These are phyloP conservation scores for Xenops minutus DNA, from an alignment of 2,797 vertebrate species.

Conservation along the genomic window DNA sequence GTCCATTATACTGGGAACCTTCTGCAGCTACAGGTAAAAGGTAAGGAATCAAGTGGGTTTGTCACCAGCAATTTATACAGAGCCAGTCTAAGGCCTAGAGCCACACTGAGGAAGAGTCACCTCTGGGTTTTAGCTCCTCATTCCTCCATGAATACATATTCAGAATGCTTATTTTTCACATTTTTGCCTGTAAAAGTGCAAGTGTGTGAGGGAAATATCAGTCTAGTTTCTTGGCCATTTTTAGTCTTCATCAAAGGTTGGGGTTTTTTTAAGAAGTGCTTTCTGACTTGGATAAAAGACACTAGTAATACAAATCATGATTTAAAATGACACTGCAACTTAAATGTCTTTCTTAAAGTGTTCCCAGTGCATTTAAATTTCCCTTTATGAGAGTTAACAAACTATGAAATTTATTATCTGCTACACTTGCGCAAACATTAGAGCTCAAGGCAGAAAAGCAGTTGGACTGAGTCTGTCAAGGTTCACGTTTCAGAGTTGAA, in stretches of 20 bases:
- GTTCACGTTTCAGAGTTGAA: slow-evolving; percentile 41
- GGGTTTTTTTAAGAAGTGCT: background rate
- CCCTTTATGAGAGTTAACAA: slow-evolving; percentile 27
- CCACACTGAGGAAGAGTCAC: background rate
- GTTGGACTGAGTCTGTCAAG: background rate
- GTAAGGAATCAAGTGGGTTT: background rate
- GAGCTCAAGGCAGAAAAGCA: background rate
- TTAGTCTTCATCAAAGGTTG: background rate
- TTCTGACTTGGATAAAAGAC: background rate
- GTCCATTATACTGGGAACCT: background rate
- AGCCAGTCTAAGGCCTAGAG: background rate
- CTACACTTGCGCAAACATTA: background rate
- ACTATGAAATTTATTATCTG: background rate
- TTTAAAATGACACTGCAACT: background rate
- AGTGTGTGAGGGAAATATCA: background rate
- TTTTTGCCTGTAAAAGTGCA: background rate
- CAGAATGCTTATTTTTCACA: background rate
- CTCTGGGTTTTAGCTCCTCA: background rate
- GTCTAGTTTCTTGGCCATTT: background rate
- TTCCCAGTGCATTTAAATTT: background rate
- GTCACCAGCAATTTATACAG: background rate
- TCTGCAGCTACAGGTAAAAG: background rate
- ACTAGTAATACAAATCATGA: background rate
- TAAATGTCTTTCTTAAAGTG: background rate
- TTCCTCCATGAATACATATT: background rate